phyloP scores from a whole-genome alignment of 2,113 vertebrate genomes.

The Dipodomys merriami region DNA sequence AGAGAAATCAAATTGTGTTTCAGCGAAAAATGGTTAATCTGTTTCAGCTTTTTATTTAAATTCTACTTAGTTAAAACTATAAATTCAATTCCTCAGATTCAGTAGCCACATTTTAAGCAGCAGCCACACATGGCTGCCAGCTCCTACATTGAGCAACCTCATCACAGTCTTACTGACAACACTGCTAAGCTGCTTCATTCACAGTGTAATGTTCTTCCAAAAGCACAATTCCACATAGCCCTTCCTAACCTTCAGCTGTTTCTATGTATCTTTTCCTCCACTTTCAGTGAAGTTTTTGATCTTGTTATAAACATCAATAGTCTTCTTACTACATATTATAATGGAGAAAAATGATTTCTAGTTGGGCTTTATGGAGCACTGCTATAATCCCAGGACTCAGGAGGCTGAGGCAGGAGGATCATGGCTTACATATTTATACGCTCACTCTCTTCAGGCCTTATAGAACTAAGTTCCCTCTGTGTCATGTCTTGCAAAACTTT shows the following conservation, averaged over 20 bases:
- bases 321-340: neutral
- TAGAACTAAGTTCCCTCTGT: neutral
- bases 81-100: neutral
- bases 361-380: neutral
- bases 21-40: neutral
- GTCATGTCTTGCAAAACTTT: neutral
- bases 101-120: neutral
- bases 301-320: neutral
- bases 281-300: neutral
- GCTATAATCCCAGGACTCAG: neutral
- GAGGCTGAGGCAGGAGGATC: neutral
- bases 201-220: too few relatives aligned
- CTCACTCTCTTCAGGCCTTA: neutral
- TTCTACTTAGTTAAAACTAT: slow-evolving; percentile 12
- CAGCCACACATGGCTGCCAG: neutral
- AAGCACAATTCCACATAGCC: neutral
- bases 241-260: neutral
- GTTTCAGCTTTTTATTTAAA: neutral
- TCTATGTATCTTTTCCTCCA: neutral
- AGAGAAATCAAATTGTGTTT: neutral
- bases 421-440: neutral
- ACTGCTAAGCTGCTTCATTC: neutral
- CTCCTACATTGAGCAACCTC: neutral
- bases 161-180: neutral
- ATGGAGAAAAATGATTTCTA: neutral